Base-by-base conservation (phyloP, 2,888 invertebrate species). In the Clostera curtula region DNA sequence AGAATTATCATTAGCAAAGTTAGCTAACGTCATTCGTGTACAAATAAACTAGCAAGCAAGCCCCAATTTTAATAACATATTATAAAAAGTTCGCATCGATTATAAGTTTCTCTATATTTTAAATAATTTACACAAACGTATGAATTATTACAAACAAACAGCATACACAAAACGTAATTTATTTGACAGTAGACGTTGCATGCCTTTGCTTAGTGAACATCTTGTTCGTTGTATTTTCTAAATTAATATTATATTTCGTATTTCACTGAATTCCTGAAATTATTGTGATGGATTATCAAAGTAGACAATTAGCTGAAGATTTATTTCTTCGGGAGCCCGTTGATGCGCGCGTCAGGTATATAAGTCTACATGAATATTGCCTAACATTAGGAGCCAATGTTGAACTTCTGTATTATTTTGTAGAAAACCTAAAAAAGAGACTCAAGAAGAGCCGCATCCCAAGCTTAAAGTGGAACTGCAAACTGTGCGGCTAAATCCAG, bases 381-480 rank as follows among this genome's bases (percentile, higher is more conserved):
- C 42, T 43, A 40, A 43, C 40, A 27, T 50, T 53, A 27, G 14
- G 10, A 34, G 29, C 20, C 29, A 34, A 29, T n/a, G 3, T 31
- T 3, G 21, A 36, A 23, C 22, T 31, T 19, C 24, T 18, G 15
- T 24, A 32, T 29, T 40, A 28, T 24, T 41, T 40, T 49, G 5
- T 37, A 83, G 80, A 37, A 80, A 77, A 51, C 57, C 55, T 25
- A 83, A 79, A 49, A 67, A 76, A 28, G 79, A 76, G 19, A 73
- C 76, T 1, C 68, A 80, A 27, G 75, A 83, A 36, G 77, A 86
- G 3, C 77, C 67, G 16, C 76, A 80, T 36, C 83, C 82, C 14
- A 67, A 80, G 4, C 85, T 90, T 1, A 92, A 90, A 65, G 90
- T 92, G 36, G 92, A 93, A 72, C 77, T 93, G 72, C 92, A 93